Percentiles rank a stretch among this genome's conserved stretches.
phyloP scores from a whole-genome alignment of 2,113 vertebrate species.

The Melospiza melodia region DNA sequence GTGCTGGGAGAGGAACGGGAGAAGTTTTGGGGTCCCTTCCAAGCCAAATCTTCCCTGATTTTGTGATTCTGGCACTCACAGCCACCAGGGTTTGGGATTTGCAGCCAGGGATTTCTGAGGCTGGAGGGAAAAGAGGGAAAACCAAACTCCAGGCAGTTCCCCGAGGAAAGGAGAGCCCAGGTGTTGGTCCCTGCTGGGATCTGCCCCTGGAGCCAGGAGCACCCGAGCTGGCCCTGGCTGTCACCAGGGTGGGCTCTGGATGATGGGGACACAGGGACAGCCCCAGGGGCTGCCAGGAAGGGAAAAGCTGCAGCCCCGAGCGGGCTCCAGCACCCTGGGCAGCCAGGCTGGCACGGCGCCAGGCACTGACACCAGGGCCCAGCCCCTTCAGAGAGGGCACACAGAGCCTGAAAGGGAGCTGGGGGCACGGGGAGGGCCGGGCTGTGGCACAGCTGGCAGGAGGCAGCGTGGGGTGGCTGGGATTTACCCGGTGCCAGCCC shows the following conservation, averaged over 20 bases:
- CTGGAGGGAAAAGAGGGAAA: background rate
- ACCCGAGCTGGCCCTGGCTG: background rate
- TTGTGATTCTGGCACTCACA: background rate
- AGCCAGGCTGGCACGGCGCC: background rate
- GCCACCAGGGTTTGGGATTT: rapidly evolving
- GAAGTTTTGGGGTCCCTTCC: background rate
- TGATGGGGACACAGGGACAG: background rate
- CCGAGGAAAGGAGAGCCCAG: background rate
- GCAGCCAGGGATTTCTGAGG: background rate
- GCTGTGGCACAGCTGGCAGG: background rate
- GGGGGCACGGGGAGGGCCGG: background rate
- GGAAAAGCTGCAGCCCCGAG: background rate
- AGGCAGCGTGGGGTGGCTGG: background rate
- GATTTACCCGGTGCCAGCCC: background rate
- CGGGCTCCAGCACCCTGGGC: background rate
- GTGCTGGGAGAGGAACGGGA: background rate
- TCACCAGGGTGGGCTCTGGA: background rate
- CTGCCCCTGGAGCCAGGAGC: background rate
- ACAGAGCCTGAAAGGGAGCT: rapidly evolving
- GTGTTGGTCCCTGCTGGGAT: background rate
- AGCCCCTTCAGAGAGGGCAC: background rate
- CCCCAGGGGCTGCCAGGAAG: background rate
- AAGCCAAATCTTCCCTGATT: background rate
- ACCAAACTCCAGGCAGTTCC: background rate
- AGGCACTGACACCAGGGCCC: background rate